phyloP scores from a whole-genome alignment of 30 jellyfish, hydroid and myxozoan genomes.

The Turritopsis dohrnii region DNA sequence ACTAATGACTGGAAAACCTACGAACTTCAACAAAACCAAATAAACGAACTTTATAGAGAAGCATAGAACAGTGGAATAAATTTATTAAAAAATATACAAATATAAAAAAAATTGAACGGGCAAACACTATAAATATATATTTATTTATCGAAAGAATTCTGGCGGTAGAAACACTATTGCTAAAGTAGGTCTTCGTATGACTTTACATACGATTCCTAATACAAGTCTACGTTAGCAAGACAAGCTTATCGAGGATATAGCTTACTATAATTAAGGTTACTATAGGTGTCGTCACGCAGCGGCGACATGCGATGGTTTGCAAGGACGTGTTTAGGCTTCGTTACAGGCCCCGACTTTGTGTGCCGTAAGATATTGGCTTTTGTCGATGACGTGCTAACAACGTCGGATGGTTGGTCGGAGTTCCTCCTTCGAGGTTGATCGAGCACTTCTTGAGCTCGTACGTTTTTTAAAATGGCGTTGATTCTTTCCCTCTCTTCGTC shows the following conservation, averaged over 20 bases:
- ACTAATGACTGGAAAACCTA: no score
- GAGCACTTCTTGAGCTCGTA: background rate
- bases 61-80: background rate
- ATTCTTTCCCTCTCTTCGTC: conserved; percentile 1
- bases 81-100: background rate
- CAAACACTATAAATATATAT: no score
- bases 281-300: conserved; percentile 26
- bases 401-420: background rate
- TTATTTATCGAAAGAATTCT: background rate
- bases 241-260: conserved; percentile 21
- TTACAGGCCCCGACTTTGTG: background rate
- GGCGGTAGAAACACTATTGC: background rate
- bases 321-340: background rate
- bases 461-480: background rate
- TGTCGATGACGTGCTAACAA: background rate
- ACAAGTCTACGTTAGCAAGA: background rate
- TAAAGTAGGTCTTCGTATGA: no score
- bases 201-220: no score
- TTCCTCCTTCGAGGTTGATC: background rate
- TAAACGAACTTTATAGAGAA: background rate
- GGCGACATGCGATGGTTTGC: conserved; percentile 29
- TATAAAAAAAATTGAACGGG: background rate
- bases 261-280: conserved; percentile 33
- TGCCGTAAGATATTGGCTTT: background rate
- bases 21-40: no score